phyloP scores from a whole-genome alignment of 2,113 vertebrate species.

The Zootoca vivipara region DNA sequence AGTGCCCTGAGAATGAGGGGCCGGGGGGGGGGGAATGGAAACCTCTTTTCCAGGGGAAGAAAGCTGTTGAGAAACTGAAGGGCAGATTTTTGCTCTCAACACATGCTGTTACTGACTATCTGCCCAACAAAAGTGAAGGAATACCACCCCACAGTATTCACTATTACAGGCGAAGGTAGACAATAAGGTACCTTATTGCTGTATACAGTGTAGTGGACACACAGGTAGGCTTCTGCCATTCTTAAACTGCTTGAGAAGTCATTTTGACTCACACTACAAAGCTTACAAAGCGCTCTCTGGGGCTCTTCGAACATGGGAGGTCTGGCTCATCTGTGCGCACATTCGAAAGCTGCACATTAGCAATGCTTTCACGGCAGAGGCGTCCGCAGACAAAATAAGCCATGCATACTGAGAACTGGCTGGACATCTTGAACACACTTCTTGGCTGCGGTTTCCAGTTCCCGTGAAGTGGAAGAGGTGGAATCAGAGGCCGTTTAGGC shows the following conservation, averaged over 20 bases:
- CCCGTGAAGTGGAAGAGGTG: neutral
- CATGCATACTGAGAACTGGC: neutral
- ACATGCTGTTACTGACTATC: neutral
- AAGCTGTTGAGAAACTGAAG: no score
- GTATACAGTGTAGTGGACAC: neutral
- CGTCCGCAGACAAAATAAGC: neutral
- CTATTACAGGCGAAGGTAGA: no score
- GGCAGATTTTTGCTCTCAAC: no score
- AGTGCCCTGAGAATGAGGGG: no score
- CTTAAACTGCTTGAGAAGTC: neutral
- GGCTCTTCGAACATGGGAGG: neutral
- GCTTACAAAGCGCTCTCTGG: neutral
- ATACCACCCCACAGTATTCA: neutral
- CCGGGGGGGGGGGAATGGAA: no score
- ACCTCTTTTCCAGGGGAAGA: no score
- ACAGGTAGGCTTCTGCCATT: neutral
- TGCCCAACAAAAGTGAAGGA: neutral
- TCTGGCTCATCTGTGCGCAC: neutral
- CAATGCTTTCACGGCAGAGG: neutral
- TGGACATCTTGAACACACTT: neutral
- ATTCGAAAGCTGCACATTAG: neutral
- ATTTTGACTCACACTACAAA: neutral
- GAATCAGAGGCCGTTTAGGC: neutral
- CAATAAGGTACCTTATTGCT: neutral
- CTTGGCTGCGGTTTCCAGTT: neutral